A percentile compares a stretch with the other conserved stretches of the same genome.
Evolutionary conservation across 2,113 vertebrate genomes (phyloP).

Genomic region (Oreocharis arfaki): DNA sequence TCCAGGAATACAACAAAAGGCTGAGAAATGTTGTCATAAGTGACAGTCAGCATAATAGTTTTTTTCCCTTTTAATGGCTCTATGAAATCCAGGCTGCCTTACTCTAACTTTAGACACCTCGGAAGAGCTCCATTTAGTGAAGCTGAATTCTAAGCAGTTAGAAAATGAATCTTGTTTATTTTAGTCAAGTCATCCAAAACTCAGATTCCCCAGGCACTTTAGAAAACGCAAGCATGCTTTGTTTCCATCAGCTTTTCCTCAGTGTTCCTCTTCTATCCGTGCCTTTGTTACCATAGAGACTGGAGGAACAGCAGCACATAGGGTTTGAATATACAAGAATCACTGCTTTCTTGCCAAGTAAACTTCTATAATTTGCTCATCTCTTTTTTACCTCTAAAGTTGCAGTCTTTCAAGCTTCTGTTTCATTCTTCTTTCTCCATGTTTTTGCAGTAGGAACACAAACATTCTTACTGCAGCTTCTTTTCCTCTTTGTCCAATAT

Average conservation of each 20-base stretch:
- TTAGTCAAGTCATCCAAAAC: background rate
- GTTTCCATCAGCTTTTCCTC: background rate
- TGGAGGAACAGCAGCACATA: background rate
- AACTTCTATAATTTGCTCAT: background rate
- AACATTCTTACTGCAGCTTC: background rate
- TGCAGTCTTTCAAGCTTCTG: background rate
- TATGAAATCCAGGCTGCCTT: background rate
- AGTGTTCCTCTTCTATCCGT: background rate
- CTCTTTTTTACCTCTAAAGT: background rate
- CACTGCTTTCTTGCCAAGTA: background rate
- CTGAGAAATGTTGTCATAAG: background rate
- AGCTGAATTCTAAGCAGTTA: background rate
- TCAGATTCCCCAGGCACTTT: background rate
- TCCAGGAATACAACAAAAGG: background rate
- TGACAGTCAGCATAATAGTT: background rate
- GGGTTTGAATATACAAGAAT: background rate
- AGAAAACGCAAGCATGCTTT: background rate
- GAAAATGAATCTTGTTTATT: background rate
- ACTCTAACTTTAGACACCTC: background rate
- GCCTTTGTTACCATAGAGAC: conserved; percentile 4
- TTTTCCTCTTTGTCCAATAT: background rate
- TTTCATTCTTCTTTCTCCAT: background rate
- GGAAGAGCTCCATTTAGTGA: background rate
- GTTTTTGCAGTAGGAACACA: background rate
- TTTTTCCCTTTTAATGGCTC: background rate